Evolutionary conservation across 1,140 invertebrate species (phyloP).

Genomic region (Drosophila guanche): DNA sequence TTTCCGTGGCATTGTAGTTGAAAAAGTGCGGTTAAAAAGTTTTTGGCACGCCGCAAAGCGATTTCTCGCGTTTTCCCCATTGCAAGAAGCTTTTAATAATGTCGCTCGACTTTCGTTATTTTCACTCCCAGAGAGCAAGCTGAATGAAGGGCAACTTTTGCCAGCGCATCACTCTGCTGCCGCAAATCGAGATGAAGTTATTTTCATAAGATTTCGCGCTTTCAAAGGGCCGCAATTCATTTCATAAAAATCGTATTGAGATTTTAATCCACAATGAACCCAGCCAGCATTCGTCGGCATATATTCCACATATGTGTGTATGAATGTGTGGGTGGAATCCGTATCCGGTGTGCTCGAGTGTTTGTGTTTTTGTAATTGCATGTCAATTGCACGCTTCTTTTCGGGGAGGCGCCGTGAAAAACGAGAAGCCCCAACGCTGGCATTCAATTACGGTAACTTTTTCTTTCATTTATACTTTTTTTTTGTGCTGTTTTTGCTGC

Average conservation of each 20-base stretch:
- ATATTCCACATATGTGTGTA: conserved; percentile 1
- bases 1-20: conserved; percentile 73
- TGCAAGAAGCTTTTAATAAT: conserved; percentile 67
- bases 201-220: conserved; percentile 72
- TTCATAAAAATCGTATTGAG: conserved; percentile 51
- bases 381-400: conserved; percentile 72
- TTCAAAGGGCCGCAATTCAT: conserved; percentile 54
- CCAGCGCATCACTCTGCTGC: neutral
- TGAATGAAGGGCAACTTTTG: conserved; percentile 28
- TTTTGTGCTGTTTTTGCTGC: neutral
- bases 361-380: conserved; percentile 64
- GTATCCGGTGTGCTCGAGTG: neutral
- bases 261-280: conserved; percentile 52
- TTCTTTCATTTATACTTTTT: conserved; percentile 8
- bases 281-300: conserved; percentile 13
- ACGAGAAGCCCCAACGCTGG: conserved; percentile 28
- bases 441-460: conserved; percentile 67
- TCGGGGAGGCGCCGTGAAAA: neutral
- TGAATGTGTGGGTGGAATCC: conserved; percentile 2
- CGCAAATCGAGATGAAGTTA: conserved; percentile 47
- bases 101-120: conserved; percentile 52
- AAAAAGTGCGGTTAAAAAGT: conserved; percentile 73
- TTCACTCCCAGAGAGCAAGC: conserved; percentile 6
- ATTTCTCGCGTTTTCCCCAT: conserved; percentile 66
- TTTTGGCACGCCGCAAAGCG: conserved; percentile 74